Evolutionary conservation across 1,140 invertebrate species (phyloP).

Genomic region (Heliconius eleuchia): DNA sequence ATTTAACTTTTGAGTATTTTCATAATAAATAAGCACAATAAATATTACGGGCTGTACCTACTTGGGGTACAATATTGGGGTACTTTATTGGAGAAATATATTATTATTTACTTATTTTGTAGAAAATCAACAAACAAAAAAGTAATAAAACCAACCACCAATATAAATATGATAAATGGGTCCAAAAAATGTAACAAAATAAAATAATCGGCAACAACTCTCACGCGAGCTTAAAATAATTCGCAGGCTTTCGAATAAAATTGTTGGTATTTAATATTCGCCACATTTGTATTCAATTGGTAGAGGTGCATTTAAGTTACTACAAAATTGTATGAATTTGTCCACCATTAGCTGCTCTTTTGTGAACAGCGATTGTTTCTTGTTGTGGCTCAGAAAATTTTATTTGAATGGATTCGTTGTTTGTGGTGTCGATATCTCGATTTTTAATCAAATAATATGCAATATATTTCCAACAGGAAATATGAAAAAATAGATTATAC

Average conservation of each 20-base stretch:
- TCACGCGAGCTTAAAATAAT: constrained; percentile 27
- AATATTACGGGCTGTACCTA: no score
- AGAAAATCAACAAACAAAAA: not conserved
- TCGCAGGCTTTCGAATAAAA: constrained; percentile 33
- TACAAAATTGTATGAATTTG: not conserved
- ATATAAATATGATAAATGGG: not conserved
- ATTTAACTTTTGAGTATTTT: no score
- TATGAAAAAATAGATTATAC: no score
- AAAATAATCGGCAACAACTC: not conserved
- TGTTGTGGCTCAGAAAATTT: no score
- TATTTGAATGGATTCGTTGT: no score
- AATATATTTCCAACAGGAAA: no score
- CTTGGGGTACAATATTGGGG: no score
- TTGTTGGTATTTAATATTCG: constrained; percentile 40
- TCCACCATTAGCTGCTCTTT: not conserved
- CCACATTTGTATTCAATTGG: constrained; percentile 44
- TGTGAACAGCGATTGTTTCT: not conserved
- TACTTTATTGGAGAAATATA: no score
- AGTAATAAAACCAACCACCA: not conserved
- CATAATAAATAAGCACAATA: no score
- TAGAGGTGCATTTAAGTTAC: not conserved
- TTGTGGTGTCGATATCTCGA: no score
- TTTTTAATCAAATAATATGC: no score
- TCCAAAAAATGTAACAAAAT: constrained; percentile 4
- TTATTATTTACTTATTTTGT: no score